Conservation (phyloP, 1,140 invertebrate species). For the Heliconius hewitsoni region DNA sequence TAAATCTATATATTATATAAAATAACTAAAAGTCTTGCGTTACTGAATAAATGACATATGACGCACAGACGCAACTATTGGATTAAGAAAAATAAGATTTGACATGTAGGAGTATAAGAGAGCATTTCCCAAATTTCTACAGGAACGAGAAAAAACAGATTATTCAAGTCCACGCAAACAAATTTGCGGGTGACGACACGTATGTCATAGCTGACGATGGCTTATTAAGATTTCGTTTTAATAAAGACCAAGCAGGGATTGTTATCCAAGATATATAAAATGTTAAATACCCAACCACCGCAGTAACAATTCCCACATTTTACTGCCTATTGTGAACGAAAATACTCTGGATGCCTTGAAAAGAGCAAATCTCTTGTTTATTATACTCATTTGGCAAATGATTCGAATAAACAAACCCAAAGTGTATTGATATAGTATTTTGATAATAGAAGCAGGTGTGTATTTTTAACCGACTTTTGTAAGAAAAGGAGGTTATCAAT, state of each 20-base stretch:
- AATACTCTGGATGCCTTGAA: slow-evolving; percentile 21
- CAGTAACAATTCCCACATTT: slow-evolving; percentile 23
- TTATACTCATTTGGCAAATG: slow-evolving; percentile 22
- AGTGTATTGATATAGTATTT: not conserved
- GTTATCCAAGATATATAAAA: not conserved
- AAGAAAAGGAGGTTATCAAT: too few species aligned
- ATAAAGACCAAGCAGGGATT: not conserved
- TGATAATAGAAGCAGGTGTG: not conserved
- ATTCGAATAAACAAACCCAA: not conserved
- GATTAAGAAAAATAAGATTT: too few species aligned
- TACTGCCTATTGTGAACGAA: slow-evolving; percentile 34
- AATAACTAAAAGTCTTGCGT: too few species aligned
- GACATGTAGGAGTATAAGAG: too few species aligned
- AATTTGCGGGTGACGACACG: too few species aligned
- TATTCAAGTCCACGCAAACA: too few species aligned
- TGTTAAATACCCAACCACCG: slow-evolving; percentile 35
- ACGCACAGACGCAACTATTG: too few species aligned
- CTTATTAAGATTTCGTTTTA: not conserved
- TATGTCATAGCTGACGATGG: too few species aligned
- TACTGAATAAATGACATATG: too few species aligned
- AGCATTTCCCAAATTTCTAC: too few species aligned
- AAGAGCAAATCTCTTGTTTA: slow-evolving; percentile 28
- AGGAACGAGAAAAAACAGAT: too few species aligned
- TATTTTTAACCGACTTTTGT: not conserved
- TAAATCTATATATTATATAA: too few species aligned